phyloP scores from a whole-genome alignment of 30 jellyfish, hydroid and myxozoan genomes.

The Chironex yamaguchii region DNA sequence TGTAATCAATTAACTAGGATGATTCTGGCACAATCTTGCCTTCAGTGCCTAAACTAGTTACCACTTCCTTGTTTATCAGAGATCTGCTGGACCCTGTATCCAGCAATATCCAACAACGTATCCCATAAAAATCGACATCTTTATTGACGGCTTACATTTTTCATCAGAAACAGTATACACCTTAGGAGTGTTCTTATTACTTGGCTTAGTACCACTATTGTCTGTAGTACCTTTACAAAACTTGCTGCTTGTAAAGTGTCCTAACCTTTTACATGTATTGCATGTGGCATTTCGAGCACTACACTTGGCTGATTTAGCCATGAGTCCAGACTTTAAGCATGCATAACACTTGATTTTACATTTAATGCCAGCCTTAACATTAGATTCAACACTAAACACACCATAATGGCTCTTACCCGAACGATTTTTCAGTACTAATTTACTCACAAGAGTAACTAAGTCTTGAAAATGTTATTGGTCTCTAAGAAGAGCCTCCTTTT shows the following conservation, averaged over 20 bases:
- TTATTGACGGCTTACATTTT: no score
- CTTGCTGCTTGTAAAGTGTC: not conserved
- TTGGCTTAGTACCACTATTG: no score
- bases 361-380: not conserved
- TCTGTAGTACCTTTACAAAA: not conserved
- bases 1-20: not conserved
- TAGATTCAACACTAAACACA: not conserved
- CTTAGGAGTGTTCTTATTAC: not conserved
- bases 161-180: not conserved
- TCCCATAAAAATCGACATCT: not conserved
- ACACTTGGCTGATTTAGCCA: not conserved
- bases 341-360: not conserved
- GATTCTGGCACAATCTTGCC: not conserved
- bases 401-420: not conserved
- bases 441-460: not conserved
- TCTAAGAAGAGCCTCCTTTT: not conserved
- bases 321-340: not conserved
- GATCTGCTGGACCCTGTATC: not conserved
- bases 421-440: not conserved
- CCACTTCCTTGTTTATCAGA: no score
- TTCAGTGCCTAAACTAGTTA: not conserved
- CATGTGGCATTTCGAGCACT: not conserved
- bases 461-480: not conserved
- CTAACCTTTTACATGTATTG: not conserved
- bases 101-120: not conserved